Base-by-base conservation (phyloP, 30 jellyfish, hydroid and myxozoan species). In the Cassiopea xamachana region DNA sequence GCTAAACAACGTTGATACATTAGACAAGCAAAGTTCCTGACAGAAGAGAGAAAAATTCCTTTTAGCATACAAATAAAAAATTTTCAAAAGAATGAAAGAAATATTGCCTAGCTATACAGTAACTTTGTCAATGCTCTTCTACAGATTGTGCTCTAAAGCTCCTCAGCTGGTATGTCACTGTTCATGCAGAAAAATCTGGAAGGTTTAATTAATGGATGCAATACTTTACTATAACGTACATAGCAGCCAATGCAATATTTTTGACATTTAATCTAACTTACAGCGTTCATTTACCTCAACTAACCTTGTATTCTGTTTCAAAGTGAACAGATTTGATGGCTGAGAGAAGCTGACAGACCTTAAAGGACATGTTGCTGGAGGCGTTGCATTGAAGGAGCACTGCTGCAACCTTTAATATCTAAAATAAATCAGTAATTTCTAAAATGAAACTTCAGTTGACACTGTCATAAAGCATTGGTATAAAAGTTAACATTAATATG, bases 321-420 rank as follows among this genome's bases (percentile, higher is more conserved):
- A 49, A 74, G 17, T 51, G 69, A 2, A 19, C 71, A 46, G 58
- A 19, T 62, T 74, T 74, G 48, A 74, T 17, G 27, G 93, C 87
- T 10, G 87, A 43, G 5, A 85, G 87, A 73, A 85, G 51, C 47
- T 74, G 87, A 71, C 87, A 85, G 19, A 58, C 48, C 16, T 73
- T 7, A 50, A 73, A 43, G 14, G 55, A 76, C 17, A 85, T 81
- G 16, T 49, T n/a, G 60, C 75, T 68, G 46, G 93, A 85, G 1
- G 61, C 46, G 68, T 85, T 85, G 79, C 85, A 48, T 58, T 85
- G 73, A 3, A 76, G 60, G 71, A 85, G 77, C 61, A 75, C 16
- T 27, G 39, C 12, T 19, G 68, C 7, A 6, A 85, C 87, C 16
- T 60, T 71, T 51, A 85, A 74, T 9, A 76, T 55, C 93, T 85